These are phyloP conservation scores for Anguilla marmorata DNA, from an alignment of 2,797 vertebrate genomes.

Conservation along the genomic window DNA sequence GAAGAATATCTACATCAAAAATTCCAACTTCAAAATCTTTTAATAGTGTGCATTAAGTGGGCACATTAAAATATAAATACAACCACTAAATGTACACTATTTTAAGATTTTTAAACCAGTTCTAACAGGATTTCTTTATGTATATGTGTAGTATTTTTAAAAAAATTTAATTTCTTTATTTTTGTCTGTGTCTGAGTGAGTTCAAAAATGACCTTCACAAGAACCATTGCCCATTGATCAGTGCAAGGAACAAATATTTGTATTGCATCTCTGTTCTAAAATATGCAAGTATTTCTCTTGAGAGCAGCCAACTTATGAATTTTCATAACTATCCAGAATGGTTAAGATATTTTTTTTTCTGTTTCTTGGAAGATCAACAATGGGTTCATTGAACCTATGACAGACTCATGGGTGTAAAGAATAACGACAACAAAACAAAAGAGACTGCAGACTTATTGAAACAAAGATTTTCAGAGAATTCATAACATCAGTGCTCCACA, in stretches of 20 bases:
- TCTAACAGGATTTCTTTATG: no score
- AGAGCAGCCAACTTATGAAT: slow-evolving; percentile 22
- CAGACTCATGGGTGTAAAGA: neutral
- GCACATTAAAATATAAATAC: no score
- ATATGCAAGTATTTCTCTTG: slow-evolving; percentile 20
- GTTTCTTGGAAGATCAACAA: neutral
- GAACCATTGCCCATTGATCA: neutral
- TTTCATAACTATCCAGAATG: slow-evolving; percentile 12
- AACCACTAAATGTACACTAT: no score
- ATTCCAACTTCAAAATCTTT: no score
- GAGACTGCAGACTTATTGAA: neutral
- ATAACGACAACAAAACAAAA: neutral
- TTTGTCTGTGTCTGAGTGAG: no score
- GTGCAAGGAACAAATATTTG: neutral
- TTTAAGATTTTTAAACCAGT: no score
- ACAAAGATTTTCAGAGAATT: neutral
- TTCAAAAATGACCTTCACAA: neutral
- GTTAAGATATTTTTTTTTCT: slow-evolving; percentile 22
- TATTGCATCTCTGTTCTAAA: slow-evolving; percentile 15
- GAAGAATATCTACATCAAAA: no score
- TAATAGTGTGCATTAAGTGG: no score
- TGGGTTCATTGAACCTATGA: neutral
- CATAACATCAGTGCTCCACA: neutral
- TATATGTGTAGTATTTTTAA: no score
- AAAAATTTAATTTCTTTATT: no score